Evolutionary conservation across 2,797 vertebrate genomes (phyloP).

Genomic region (Pygocentrus nattereri): DNA sequence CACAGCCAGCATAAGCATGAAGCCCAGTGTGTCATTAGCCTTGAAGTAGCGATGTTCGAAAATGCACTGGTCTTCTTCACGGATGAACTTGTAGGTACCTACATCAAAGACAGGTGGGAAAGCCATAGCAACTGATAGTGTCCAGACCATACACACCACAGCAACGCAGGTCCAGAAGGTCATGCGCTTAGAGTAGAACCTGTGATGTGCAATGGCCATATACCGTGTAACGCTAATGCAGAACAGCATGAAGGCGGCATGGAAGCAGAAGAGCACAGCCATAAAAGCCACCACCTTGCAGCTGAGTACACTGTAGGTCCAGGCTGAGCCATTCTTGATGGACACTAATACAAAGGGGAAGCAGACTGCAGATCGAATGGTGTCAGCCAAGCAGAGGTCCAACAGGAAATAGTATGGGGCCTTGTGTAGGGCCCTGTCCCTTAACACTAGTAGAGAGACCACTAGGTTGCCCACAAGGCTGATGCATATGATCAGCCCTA

Average conservation of each 20-base stretch:
- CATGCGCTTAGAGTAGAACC: constrained; percentile 92
- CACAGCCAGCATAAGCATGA: constrained; percentile 92
- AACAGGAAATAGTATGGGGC: constrained; percentile 91
- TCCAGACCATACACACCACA: constrained; percentile 93
- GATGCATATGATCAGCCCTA: constrained; percentile 89
- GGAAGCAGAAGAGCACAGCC: constrained; percentile 92
- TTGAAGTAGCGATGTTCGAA: constrained; percentile 94
- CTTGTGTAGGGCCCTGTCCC: constrained; percentile 88
- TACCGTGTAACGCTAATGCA: constrained; percentile 91
- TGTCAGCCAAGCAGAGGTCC: constrained; percentile 90
- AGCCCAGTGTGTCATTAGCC: constrained; percentile 90
- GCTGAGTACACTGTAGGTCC: constrained; percentile 90
- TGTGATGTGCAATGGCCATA: constrained; percentile 92
- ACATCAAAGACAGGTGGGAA: constrained; percentile 91
- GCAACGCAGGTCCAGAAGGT: constrained; percentile 92
- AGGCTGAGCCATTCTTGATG: constrained; percentile 89
- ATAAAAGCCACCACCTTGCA: constrained; percentile 94
- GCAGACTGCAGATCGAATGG: constrained; percentile 89
- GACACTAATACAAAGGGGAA: constrained; percentile 91
- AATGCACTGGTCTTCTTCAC: constrained; percentile 92
- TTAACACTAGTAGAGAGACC: constrained; percentile 86
- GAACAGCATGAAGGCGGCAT: constrained; percentile 92
- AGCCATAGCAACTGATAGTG: constrained; percentile 90
- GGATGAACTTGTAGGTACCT: constrained; percentile 92
- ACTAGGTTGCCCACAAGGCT: constrained; percentile 88